Conservation (phyloP, 2,888 invertebrate species). For the Brachypterus glaber region DNA sequence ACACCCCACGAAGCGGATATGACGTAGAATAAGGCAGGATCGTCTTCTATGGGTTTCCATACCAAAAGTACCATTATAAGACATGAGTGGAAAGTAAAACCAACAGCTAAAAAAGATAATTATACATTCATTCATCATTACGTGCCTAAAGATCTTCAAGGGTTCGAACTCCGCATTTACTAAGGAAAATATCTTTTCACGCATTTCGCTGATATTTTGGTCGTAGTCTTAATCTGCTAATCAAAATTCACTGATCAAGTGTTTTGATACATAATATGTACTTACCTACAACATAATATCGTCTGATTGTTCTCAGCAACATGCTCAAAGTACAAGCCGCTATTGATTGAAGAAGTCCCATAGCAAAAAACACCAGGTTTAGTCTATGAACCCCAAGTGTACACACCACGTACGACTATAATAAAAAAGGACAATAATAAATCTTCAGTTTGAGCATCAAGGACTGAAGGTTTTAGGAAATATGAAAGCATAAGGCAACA, state of each 20-base stretch:
- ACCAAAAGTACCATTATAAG: conserved; percentile 63
- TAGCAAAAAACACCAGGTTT: conserved; percentile 62
- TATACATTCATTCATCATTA: no score
- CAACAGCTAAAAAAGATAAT: conserved; percentile 56
- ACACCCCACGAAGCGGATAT: conserved; percentile 82
- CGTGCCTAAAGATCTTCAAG: no score
- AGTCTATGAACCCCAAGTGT: conserved; percentile 67
- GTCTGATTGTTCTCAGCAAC: conserved; percentile 63
- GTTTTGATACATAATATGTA: no score
- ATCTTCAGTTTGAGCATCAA: background rate
- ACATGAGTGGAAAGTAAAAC: conserved; percentile 72
- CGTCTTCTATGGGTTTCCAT: conserved; percentile 74
- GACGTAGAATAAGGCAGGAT: conserved; percentile 71
- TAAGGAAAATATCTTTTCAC: no score
- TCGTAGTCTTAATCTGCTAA: no score
- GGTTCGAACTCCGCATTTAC: no score
- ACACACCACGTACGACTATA: conserved; percentile 73
- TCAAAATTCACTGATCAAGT: no score
- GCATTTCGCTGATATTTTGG: no score
- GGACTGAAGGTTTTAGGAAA: no score
- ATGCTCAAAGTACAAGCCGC: conserved; percentile 74
- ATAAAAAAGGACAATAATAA: conserved; percentile 13
- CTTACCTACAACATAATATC: conserved; percentile 63
- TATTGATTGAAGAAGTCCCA: conserved; percentile 64
- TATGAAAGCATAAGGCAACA: no score